These are phyloP conservation scores for Dryococelus australis DNA, from an alignment of 2,888 invertebrate genomes.

Conservation along the genomic window DNA sequence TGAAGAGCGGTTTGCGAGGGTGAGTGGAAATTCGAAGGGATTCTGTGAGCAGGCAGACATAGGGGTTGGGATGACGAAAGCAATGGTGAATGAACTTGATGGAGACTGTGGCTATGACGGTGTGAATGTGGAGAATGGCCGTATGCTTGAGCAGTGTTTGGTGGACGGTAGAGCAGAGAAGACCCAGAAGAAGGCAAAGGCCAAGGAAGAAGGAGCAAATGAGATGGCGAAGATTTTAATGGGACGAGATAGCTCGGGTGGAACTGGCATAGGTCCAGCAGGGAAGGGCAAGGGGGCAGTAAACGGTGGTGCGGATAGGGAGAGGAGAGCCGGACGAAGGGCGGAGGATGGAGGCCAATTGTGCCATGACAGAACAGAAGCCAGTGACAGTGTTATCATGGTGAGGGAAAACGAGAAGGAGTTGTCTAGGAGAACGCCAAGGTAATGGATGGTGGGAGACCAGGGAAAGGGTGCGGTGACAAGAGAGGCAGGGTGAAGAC, in stretches of 20 bases:
- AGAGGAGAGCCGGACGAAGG: too few relatives aligned
- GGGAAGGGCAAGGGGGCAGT: not conserved
- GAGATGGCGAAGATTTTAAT: not conserved
- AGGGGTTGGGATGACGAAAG: too few relatives aligned
- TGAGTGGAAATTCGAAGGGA: too few relatives aligned
- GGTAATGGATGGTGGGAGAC: not conserved
- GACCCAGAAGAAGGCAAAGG: not conserved
- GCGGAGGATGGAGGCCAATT: not conserved
- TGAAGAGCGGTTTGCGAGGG: too few relatives aligned
- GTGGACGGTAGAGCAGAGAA: not conserved
- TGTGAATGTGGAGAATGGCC: not conserved
- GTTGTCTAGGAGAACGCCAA: not conserved
- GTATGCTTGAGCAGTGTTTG: not conserved
- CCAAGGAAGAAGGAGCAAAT: not conserved
- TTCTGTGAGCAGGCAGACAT: too few relatives aligned
- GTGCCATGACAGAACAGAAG: not conserved
- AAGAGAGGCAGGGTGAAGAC: not conserved
- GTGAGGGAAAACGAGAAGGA: not conserved
- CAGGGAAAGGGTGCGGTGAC: not conserved
- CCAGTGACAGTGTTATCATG: not conserved
- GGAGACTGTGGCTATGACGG: not conserved
- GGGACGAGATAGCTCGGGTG: not conserved
- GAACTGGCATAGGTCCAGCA: not conserved
- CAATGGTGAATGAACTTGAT: too few relatives aligned
- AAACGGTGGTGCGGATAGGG: not conserved